A percentile compares a stretch with the other conserved stretches of the same genome.
Conservation (phyloP, 2,113 vertebrate species). For the Menura novaehollandiae region DNA sequence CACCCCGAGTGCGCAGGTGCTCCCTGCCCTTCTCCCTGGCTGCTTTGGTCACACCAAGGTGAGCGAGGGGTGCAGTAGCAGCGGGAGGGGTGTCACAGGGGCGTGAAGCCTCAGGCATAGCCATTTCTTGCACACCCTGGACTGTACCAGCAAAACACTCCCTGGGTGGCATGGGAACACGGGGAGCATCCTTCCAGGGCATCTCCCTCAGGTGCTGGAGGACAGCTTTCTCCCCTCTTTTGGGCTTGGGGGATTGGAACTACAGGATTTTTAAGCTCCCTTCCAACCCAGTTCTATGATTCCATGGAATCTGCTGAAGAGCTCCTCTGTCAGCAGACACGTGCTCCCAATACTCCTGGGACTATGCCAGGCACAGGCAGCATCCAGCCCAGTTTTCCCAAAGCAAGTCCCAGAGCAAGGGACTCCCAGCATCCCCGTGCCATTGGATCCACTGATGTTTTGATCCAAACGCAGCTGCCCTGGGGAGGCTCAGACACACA, state of each 20-base stretch:
- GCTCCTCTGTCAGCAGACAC: not conserved
- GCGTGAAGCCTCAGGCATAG: fast-evolving
- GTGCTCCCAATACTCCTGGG: not conserved
- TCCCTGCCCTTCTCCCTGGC: not conserved
- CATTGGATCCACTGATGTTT: not conserved
- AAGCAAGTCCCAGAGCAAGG: fast-evolving
- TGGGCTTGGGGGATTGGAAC: fast-evolving
- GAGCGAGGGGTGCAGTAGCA: fast-evolving
- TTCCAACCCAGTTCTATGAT: not conserved
- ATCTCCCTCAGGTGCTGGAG: fast-evolving
- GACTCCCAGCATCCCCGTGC: not conserved
- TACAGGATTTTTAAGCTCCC: not conserved
- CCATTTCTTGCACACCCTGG: not conserved
- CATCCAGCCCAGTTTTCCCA: not conserved
- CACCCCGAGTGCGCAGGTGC: fast-evolving
- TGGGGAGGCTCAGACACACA: not conserved
- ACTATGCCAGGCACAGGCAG: not conserved
- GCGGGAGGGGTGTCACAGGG: not conserved
- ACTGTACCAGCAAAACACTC: not conserved
- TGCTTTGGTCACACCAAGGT: not conserved
- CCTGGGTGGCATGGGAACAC: fast-evolving
- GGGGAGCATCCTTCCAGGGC: not conserved
- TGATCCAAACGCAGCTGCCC: not conserved
- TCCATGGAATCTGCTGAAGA: not conserved
- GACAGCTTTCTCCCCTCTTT: fast-evolving